Percentiles rank a stretch among this genome's conserved stretches.
Evolutionary conservation across 2,888 invertebrate species (phyloP).

Genomic region (Drosophila aldrichi): DNA sequence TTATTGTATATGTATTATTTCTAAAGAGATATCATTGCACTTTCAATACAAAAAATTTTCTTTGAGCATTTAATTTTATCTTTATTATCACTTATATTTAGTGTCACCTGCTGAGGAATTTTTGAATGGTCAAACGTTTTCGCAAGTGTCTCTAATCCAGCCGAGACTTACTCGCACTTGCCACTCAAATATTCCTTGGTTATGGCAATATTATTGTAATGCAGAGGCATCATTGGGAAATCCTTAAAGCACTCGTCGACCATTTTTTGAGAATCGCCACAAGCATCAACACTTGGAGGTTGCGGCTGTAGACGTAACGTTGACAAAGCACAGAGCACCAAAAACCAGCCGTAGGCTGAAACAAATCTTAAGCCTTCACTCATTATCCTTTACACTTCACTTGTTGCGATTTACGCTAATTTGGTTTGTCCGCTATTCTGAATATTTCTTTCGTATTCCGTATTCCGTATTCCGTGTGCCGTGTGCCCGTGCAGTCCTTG

Average conservation of each 20-base stretch:
- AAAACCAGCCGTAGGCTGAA: constrained; percentile 39
- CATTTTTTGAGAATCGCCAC: constrained; percentile 81
- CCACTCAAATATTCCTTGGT: constrained; percentile 81
- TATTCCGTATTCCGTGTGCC: neutral
- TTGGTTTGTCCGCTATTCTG: neutral
- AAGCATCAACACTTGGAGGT: constrained; percentile 49
- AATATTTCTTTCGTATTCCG: neutral
- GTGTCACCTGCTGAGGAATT: constrained; percentile 1
- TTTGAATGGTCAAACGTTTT: neutral
- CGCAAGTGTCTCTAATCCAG: neutral
- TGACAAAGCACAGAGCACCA: constrained; percentile 25
- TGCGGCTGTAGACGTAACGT: constrained; percentile 13
- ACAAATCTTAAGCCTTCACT: constrained; percentile 12
- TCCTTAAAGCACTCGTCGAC: constrained; percentile 84
- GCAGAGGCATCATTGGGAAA: constrained; percentile 82
- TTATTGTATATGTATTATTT: neutral
- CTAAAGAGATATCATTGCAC: too few relatives aligned
- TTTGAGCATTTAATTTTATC: neutral
- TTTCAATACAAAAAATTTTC: too few relatives aligned
- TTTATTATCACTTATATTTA: neutral
- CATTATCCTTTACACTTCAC: neutral
- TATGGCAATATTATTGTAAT: constrained; percentile 81
- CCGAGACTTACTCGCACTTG: constrained; percentile 83
- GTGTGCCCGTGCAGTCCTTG: constrained; percentile 19
- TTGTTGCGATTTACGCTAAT: constrained; percentile 52